Evolutionary conservation across 1,140 invertebrate genomes (phyloP).

Genomic region (Drosophila albomicans): DNA sequence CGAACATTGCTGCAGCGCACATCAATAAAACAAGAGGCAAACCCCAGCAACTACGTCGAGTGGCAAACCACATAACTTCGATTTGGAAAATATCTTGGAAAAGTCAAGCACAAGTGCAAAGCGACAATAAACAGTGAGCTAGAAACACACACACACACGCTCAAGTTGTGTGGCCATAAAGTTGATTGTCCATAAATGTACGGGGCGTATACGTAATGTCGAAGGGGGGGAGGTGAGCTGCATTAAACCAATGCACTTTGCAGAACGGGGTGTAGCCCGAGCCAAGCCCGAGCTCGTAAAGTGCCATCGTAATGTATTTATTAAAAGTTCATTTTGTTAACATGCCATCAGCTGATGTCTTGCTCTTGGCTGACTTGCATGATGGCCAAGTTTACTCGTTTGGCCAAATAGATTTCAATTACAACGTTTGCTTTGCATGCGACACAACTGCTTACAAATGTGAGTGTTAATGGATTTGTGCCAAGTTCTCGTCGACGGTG

Average conservation of each 20-base stretch:
- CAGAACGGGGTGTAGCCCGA: conserved; percentile 15
- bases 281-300: conserved; percentile 47
- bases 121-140: conserved; percentile 64
- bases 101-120: conserved; percentile 76
- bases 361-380: conserved; percentile 51
- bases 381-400: conserved; percentile 71
- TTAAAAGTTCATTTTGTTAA: conserved; percentile 70
- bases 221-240: conserved; percentile 19
- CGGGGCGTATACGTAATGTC: conserved; percentile 81
- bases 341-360: conserved; percentile 53
- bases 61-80: conserved; percentile 52
- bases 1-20: conserved; percentile 16
- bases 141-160: conserved; percentile 24
- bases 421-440: conserved; percentile 58
- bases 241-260: conserved; percentile 66
- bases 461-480: conserved; percentile 82
- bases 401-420: conserved; percentile 66
- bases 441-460: conserved; percentile 54
- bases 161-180: conserved; percentile 46
- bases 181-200: conserved; percentile 82
- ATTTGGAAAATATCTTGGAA: conserved; percentile 75
- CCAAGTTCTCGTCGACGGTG: conserved; percentile 66
- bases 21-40: conserved; percentile 28
- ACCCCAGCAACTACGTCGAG: neutral
- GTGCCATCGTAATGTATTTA: conserved; percentile 76